phyloP scores from a whole-genome alignment of 2,113 vertebrate species.

The Holacanthus passer region DNA sequence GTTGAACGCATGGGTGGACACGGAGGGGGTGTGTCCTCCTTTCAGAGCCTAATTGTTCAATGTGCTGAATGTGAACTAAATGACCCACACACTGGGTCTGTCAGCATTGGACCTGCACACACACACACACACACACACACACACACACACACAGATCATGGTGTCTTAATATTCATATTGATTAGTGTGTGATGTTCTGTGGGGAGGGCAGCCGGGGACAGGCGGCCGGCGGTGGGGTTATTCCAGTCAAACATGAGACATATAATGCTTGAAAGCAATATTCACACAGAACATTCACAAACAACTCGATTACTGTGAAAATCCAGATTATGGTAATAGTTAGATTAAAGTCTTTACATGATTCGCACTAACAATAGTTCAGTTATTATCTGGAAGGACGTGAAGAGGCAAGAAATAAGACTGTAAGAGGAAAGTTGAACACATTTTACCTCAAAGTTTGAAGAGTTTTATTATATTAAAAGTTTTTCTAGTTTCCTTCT shows the following conservation, averaged over 20 bases:
- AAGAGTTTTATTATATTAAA: too few species aligned
- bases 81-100: conserved; percentile 29
- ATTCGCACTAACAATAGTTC: conserved; percentile 38
- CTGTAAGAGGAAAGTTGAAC: not conserved
- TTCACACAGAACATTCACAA: conserved; percentile 40
- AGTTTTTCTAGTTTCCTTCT: too few species aligned
- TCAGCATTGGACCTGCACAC: too few species aligned
- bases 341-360: conserved; percentile 50
- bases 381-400: conserved; percentile 27
- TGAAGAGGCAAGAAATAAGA: conserved; percentile 23
- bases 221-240: conserved; percentile 8
- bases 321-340: conserved; percentile 59
- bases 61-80: conserved; percentile 37
- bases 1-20: conserved; percentile 5
- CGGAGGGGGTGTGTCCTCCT: not conserved
- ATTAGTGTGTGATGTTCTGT: conserved; percentile 53
- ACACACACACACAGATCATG: conserved; percentile 21
- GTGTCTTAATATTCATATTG: conserved; percentile 51
- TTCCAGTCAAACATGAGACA: conserved; percentile 40
- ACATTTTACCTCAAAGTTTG: too few species aligned
- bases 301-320: conserved; percentile 48
- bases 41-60: conserved; percentile 42
- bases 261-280: conserved; percentile 37
- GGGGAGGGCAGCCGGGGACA: conserved; percentile 32
- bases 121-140: not conserved